These are phyloP conservation scores for Limnephilus auricula DNA, from an alignment of 2,888 invertebrate species.

Conservation along the genomic window DNA sequence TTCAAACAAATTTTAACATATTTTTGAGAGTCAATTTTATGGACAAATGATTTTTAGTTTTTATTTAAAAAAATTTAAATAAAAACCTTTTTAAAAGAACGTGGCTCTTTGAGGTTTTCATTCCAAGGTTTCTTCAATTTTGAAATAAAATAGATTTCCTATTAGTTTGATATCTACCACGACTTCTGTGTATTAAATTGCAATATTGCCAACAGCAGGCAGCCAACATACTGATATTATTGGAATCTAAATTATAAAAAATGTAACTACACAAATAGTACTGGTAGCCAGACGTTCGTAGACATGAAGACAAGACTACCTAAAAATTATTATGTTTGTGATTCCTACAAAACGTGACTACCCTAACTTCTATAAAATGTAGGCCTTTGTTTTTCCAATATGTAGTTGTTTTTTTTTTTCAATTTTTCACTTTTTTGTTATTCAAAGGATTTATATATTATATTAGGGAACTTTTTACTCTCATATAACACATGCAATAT, in stretches of 20 bases:
- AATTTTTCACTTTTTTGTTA: neutral
- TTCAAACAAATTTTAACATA: too few species aligned
- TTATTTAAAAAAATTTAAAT: too few species aligned
- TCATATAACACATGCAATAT: neutral
- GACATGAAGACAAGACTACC: neutral
- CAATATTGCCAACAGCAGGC: neutral
- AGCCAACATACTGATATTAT: neutral
- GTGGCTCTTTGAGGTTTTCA: too few species aligned
- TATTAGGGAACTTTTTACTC: neutral
- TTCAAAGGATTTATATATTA: neutral
- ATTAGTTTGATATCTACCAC: neutral
- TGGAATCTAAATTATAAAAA: neutral
- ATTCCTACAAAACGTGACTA: neutral
- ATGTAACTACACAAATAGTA: neutral
- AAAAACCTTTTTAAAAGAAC: too few species aligned
- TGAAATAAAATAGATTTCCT: neutral
- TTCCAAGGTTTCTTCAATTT: neutral
- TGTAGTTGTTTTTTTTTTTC: neutral
- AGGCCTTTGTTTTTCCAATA: neutral
- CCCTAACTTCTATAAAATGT: neutral
- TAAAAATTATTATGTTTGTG: neutral
- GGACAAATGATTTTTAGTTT: too few species aligned
- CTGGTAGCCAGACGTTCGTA: neutral
- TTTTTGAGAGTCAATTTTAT: too few species aligned
- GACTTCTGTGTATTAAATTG: neutral